Evolutionary conservation across 2,888 invertebrate species (phyloP).

Genomic region (Bugulina stolonifera): DNA sequence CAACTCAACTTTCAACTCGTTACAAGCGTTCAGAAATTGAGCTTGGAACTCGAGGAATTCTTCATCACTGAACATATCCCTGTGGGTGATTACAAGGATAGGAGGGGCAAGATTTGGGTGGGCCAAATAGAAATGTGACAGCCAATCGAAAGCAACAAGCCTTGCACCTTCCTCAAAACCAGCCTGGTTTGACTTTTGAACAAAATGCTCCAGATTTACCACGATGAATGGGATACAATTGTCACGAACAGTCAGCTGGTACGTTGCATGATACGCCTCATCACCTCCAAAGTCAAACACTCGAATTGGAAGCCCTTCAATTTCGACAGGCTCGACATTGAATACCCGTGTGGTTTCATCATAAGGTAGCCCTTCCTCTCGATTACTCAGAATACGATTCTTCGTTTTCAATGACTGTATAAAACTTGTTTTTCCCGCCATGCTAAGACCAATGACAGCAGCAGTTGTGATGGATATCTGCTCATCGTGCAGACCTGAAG

Average conservation of each 20-base stretch:
- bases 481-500: not conserved
- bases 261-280: not conserved
- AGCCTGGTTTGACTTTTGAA: not conserved
- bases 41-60: not conserved
- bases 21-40: not conserved
- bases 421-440: not conserved
- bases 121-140: not conserved
- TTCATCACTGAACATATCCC: not conserved
- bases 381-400: not conserved
- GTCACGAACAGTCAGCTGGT: not conserved
- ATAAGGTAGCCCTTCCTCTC: not conserved
- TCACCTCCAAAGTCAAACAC: not conserved
- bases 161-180: not conserved
- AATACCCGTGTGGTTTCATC: not conserved
- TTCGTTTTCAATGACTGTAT: not conserved
- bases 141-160: not conserved
- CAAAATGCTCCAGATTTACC: not conserved
- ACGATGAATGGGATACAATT: not conserved
- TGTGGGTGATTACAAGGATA: not conserved
- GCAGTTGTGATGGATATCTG: not conserved
- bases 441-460: not conserved
- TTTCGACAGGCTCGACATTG: not conserved
- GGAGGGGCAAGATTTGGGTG: not conserved
- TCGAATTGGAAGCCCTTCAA: not conserved
- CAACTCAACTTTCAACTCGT: not conserved